Evolutionary conservation across 2,888 invertebrate species (phyloP).

Genomic region (Lampropteryx suffumata): DNA sequence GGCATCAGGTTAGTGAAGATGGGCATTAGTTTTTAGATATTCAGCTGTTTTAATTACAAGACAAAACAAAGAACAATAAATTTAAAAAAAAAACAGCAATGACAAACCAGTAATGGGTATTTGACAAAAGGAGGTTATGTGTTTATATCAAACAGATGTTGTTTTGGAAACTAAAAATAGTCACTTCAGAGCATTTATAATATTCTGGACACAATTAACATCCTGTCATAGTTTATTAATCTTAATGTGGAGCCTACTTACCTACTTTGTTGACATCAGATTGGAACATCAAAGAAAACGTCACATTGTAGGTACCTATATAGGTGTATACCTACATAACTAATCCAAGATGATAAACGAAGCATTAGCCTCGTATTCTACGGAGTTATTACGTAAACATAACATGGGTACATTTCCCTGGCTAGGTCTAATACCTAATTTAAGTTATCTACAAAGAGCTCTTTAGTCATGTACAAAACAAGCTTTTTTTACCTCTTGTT

Average conservation of each 20-base stretch:
- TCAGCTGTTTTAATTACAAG: slow-evolving; percentile 19
- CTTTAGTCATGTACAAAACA: slow-evolving; percentile 41
- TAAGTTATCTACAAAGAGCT: slow-evolving; percentile 45
- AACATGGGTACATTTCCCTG: slow-evolving; percentile 60
- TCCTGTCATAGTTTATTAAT: too few relatives aligned
- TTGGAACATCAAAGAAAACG: slow-evolving; percentile 45
- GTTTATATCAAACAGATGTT: slow-evolving; percentile 13
- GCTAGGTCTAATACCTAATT: slow-evolving; percentile 43
- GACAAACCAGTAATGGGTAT: slow-evolving; percentile 30
- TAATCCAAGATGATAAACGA: slow-evolving; percentile 40
- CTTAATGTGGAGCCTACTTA: slow-evolving; percentile 17
- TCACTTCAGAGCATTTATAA: neutral
- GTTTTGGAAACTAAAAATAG: slow-evolving; percentile 7
- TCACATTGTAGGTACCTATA: too few relatives aligned
- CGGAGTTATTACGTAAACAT: slow-evolving; percentile 77
- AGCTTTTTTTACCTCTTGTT: slow-evolving; percentile 73
- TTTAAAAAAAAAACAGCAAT: too few relatives aligned
- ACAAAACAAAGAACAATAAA: too few relatives aligned
- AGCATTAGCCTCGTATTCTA: slow-evolving; percentile 50
- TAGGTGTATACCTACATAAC: too few relatives aligned
- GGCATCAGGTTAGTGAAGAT: too few relatives aligned
- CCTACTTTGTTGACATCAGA: slow-evolving; percentile 67
- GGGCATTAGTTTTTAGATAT: too few relatives aligned
- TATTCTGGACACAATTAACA: neutral
- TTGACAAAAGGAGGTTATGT: slow-evolving; percentile 30